phyloP scores from a whole-genome alignment of 2,113 vertebrate species.

The Bubo blakistoni region DNA sequence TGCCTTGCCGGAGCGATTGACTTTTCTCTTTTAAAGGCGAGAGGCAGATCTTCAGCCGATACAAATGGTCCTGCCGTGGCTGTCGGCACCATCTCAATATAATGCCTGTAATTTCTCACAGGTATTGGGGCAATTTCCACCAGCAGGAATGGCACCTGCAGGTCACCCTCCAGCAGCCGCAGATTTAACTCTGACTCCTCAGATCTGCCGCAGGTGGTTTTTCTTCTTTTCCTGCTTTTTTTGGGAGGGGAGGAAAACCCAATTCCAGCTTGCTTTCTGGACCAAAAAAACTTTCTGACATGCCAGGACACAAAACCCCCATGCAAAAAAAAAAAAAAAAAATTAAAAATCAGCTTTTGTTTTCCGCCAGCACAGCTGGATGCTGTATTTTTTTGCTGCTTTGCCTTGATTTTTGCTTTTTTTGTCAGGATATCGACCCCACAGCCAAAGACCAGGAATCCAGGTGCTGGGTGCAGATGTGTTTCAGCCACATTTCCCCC shows the following conservation, averaged over 20 bases:
- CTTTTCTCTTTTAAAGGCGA: not conserved
- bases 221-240: not conserved
- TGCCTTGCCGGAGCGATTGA: not conserved
- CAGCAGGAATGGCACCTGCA: accelerated
- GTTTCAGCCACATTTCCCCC: not conserved
- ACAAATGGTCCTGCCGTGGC: not conserved
- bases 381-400: not conserved
- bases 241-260: accelerated
- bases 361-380: not conserved
- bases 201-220: not conserved
- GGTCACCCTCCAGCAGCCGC: not conserved
- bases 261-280: not conserved
- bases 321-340: not conserved
- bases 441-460: not conserved
- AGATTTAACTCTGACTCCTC: not conserved
- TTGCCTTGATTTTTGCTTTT: not conserved
- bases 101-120: not conserved
- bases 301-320: accelerated
- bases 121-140: not conserved
- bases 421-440: not conserved
- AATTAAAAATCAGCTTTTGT: not conserved
- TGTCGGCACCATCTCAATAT: accelerated
- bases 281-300: not conserved
- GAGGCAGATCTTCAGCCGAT: not conserved
- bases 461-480: accelerated